These are phyloP conservation scores for Phrynosoma platyrhinos DNA, from an alignment of 2,113 vertebrate genomes.

Conservation along the genomic window DNA sequence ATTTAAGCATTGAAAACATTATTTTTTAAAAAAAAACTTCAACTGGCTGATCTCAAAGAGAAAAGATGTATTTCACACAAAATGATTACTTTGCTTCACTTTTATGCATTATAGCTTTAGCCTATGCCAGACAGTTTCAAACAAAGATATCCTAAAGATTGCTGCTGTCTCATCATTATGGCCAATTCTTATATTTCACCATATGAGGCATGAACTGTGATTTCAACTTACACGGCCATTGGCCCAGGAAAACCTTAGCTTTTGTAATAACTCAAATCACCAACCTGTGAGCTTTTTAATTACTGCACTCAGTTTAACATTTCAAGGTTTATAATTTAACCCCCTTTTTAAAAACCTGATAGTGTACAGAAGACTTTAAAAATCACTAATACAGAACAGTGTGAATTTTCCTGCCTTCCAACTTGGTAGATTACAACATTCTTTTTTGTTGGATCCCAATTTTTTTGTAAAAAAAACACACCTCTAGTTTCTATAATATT, in stretches of 20 bases:
- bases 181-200: slow-evolving; percentile 36
- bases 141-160: slow-evolving; percentile 42
- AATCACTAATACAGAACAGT: slow-evolving; percentile 34
- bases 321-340: slow-evolving; percentile 58
- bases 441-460: slow-evolving; percentile 25
- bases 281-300: slow-evolving; percentile 19
- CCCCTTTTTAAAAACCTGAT: slow-evolving; percentile 50
- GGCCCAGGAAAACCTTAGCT: slow-evolving; percentile 34
- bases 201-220: slow-evolving; percentile 39
- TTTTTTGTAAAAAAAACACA: slow-evolving; percentile 45
- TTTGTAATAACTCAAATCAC: slow-evolving; percentile 32
- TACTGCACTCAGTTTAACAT: slow-evolving; percentile 19
- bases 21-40: slow-evolving; percentile 33
- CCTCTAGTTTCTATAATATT: slow-evolving; percentile 26
- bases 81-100: slow-evolving; percentile 54
- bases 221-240: slow-evolving; percentile 36
- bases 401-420: slow-evolving; percentile 24
- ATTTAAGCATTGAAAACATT: slow-evolving; percentile 46
- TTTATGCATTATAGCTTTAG: slow-evolving; percentile 27
- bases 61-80: slow-evolving; percentile 29
- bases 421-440: slow-evolving; percentile 38
- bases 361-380: slow-evolving; percentile 41
- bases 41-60: slow-evolving; percentile 41
- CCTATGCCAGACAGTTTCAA: slow-evolving; percentile 36
- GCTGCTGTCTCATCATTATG: slow-evolving; percentile 40